Conservation (phyloP, 2,888 invertebrate genomes). For the Deilephila porcellus region DNA sequence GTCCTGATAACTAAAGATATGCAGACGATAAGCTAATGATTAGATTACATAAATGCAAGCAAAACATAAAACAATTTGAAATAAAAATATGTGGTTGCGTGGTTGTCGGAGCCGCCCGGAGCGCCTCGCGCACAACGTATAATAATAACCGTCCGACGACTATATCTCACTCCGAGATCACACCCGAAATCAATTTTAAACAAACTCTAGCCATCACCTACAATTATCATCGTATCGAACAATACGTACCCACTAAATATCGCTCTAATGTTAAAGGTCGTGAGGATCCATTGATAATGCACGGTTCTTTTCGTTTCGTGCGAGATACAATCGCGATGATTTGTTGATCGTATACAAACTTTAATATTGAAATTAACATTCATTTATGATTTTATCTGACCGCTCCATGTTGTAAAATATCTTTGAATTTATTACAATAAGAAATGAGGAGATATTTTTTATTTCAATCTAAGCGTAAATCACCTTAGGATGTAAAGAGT, state of each 20-base stretch:
- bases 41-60: not conserved
- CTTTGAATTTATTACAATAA: constrained; percentile 25
- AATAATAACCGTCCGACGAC: constrained; percentile 69
- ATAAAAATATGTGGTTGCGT: not conserved
- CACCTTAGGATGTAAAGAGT: constrained; percentile 17
- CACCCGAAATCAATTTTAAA: constrained; percentile 83
- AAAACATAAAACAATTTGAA: constrained; percentile 6
- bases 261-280: constrained; percentile 78
- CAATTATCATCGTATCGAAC: constrained; percentile 78
- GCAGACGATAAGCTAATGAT: not conserved
- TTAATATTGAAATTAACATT: constrained; percentile 83
- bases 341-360: constrained; percentile 79
- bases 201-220: constrained; percentile 81
- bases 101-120: constrained; percentile 27
- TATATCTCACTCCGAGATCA: constrained; percentile 72
- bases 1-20: not conserved
- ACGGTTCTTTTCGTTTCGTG: constrained; percentile 76
- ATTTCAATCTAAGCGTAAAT: constrained; percentile 27
- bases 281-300: constrained; percentile 68
- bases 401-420: constrained; percentile 41
- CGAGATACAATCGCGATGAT: constrained; percentile 81
- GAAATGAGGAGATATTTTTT: constrained; percentile 29
- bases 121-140: constrained; percentile 59
- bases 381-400: constrained; percentile 76
- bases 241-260: constrained; percentile 75